These are phyloP conservation scores for Drosophila bocqueti DNA, from an alignment of 1,140 invertebrate genomes.

Conservation along the genomic window DNA sequence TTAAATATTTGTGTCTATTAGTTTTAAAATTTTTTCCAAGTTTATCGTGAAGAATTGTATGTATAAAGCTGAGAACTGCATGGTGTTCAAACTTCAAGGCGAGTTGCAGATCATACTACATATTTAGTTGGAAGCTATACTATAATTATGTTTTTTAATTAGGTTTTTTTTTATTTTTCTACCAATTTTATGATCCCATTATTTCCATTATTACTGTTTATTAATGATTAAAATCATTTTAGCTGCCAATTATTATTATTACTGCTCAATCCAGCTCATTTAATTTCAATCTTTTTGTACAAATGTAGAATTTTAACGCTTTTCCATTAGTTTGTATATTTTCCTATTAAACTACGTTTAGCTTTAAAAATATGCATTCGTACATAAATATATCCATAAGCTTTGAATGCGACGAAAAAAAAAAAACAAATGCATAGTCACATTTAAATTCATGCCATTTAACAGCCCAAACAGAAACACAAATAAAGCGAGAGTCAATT, in stretches of 20 bases:
- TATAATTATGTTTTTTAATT: background rate
- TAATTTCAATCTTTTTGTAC: slow-evolving; percentile 3
- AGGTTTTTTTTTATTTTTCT: background rate
- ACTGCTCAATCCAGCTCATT: slow-evolving; percentile 6
- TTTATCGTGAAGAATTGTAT: too few relatives aligned
- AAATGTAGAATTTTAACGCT: background rate
- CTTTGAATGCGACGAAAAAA: slow-evolving; percentile 1
- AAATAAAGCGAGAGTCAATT: slow-evolving; percentile 7
- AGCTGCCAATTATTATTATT: slow-evolving; percentile 57
- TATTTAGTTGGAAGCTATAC: background rate
- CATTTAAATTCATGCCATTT: slow-evolving; percentile 16
- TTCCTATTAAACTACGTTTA: background rate
- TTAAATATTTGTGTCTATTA: background rate
- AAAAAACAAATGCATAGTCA: background rate
- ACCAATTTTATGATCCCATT: slow-evolving; percentile 26
- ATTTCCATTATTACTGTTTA: slow-evolving; percentile 18
- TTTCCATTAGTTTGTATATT: background rate
- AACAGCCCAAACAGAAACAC: background rate
- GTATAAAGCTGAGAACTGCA: too few relatives aligned
- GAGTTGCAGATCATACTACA: background rate
- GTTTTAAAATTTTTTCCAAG: too few relatives aligned
- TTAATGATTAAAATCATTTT: slow-evolving; percentile 60
- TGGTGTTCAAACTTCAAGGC: background rate
- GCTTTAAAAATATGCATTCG: background rate
- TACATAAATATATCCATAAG: background rate